phyloP scores from a whole-genome alignment of 2,113 vertebrate species.

The zebrafish (Danio rerio) region GRCz12tu NC_133182.1:51128001-51128500 shows the following conservation, averaged over 20 bases:
- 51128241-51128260: slow-evolving; percentile 60
- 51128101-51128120: slow-evolving; percentile 45
- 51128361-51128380: slow-evolving; percentile 36
- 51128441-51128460: background rate
- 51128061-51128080: slow-evolving; percentile 34
- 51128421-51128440: background rate
- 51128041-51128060: slow-evolving; percentile 26
- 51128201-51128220: slow-evolving; percentile 48
- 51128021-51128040: slow-evolving; percentile 28
- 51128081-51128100: slow-evolving; percentile 44
- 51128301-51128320: slow-evolving; percentile 43
- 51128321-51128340: slow-evolving; percentile 35
- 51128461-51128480: too few species aligned
- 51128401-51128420: slow-evolving; percentile 38
- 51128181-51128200: slow-evolving; percentile 46
- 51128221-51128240: slow-evolving; percentile 38
- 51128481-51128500: too few species aligned
- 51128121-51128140: slow-evolving; percentile 56
- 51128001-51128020: slow-evolving; percentile 34
- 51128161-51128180: slow-evolving; percentile 47
- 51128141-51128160: slow-evolving; percentile 45
- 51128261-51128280: slow-evolving; percentile 38
- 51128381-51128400: slow-evolving; percentile 43
- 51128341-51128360: slow-evolving; percentile 52
- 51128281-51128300: slow-evolving; percentile 29